Conservation (phyloP, 2,113 vertebrate genomes). For the Pyxicephalus adspersus region DNA sequence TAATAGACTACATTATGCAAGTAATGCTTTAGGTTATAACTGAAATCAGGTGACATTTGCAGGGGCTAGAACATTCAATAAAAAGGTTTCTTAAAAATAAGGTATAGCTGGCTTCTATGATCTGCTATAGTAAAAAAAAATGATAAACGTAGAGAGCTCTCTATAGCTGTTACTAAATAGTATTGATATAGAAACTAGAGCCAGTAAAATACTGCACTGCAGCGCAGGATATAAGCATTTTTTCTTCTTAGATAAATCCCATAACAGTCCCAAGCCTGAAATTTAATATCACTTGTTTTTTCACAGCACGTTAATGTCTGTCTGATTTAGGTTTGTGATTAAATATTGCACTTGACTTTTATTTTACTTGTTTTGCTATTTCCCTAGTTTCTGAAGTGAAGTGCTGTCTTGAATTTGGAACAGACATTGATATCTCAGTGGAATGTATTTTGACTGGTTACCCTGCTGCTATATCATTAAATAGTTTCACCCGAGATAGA, state of each 20-base stretch:
- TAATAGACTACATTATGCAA: too few relatives aligned
- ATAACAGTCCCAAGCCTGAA: background rate
- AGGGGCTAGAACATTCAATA: too few relatives aligned
- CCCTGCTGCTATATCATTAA: slow-evolving; percentile 31
- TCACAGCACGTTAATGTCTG: background rate
- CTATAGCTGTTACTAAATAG: background rate
- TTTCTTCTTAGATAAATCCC: slow-evolving; percentile 25
- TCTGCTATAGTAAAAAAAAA: too few relatives aligned
- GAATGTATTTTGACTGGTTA: slow-evolving; percentile 37
- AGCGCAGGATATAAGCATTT: slow-evolving; percentile 4
- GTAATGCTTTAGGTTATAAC: too few relatives aligned
- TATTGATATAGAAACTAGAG: slow-evolving; percentile 1
- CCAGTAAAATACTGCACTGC: background rate
- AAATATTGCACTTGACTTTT: slow-evolving; percentile 37
- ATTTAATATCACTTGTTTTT: slow-evolving; percentile 19
- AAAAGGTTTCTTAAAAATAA: too few relatives aligned
- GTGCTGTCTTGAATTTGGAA: slow-evolving; percentile 32
- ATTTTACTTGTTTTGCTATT: slow-evolving; percentile 33
- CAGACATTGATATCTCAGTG: slow-evolving; percentile 36
- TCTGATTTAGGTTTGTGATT: slow-evolving; percentile 33
- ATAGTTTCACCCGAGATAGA: slow-evolving; percentile 28
- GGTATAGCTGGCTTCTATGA: too few relatives aligned
- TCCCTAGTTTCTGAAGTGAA: slow-evolving; percentile 34
- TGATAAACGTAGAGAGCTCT: too few relatives aligned
- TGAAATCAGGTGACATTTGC: too few relatives aligned